Conservation (phyloP, 2,888 invertebrate species). For the Synergus itoensis region DNA sequence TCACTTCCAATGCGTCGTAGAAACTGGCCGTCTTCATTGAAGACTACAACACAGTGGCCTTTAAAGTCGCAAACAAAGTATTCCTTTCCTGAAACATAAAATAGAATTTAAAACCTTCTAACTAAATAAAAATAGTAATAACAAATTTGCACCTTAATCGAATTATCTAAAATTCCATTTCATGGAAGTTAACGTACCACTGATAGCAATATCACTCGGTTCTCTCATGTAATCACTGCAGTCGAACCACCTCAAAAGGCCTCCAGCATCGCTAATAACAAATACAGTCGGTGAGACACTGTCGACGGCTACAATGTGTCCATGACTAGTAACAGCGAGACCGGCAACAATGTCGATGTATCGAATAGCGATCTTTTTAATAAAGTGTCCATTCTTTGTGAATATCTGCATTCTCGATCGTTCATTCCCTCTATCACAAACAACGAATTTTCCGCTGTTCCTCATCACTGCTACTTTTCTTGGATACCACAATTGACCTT, state of each 20-base stretch:
- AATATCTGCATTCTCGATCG: conserved; percentile 98
- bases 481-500: conserved; percentile 98
- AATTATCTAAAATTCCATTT: conserved; percentile 2
- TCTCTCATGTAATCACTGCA: conserved; percentile 99
- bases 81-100: conserved; percentile 84
- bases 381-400: conserved; percentile 95
- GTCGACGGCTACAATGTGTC: conserved; percentile 97
- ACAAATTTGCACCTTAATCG: background rate
- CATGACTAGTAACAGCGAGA: conserved; percentile 93
- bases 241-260: conserved; percentile 97
- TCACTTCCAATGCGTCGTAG: conserved; percentile 96
- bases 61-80: conserved; percentile 99
- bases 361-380: conserved; percentile 95
- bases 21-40: conserved; percentile 95
- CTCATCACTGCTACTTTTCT: conserved; percentile 96
- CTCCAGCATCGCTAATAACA: conserved; percentile 94
- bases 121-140: conserved; percentile 16
- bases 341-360: conserved; percentile 96
- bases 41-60: conserved; percentile 98
- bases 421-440: conserved; percentile 98
- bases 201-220: conserved; percentile 97
- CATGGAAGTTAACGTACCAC: conserved; percentile 80
- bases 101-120: background rate
- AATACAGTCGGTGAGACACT: conserved; percentile 98
- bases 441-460: conserved; percentile 94